These are phyloP conservation scores for Porites cylindrica DNA, from an alignment of 92 coral and sea anemone genomes.

Conservation along the genomic window DNA sequence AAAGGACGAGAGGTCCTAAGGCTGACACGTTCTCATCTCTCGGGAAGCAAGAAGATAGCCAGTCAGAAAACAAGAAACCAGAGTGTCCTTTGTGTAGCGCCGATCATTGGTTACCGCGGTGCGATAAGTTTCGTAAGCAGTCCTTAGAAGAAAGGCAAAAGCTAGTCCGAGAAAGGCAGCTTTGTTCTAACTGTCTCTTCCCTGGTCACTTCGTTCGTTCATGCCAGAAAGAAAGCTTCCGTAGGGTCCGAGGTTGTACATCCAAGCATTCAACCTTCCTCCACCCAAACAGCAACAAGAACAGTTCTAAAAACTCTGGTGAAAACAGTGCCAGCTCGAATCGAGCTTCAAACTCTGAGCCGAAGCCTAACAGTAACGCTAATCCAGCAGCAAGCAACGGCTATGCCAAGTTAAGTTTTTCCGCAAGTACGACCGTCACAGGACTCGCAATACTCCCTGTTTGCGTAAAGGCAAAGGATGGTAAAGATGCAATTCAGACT, in stretches of 20 bases:
- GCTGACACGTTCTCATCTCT: background rate
- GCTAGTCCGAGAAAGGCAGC: no score
- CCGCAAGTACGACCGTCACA: conserved; percentile 12
- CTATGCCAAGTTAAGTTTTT: conserved; percentile 1
- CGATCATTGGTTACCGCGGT: background rate
- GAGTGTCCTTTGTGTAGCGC: background rate
- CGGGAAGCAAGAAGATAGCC: background rate
- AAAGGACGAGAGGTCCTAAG: conserved; percentile 13
- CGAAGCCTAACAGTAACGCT: background rate
- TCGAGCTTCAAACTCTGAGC: background rate
- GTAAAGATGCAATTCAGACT: conserved; percentile 11
- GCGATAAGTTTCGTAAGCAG: background rate
- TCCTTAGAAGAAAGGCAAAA: no score
- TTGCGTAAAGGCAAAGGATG: conserved; percentile 32
- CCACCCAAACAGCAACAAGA: background rate
- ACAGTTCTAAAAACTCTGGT: background rate
- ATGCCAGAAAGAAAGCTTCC: no score
- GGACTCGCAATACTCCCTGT: conserved; percentile 58
- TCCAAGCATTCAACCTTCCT: background rate
- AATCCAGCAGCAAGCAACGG: background rate
- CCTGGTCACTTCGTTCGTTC: no score
- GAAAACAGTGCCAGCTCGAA: background rate
- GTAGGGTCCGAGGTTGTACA: no score
- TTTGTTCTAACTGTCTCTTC: no score
- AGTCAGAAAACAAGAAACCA: background rate